Evolutionary conservation across 2,888 invertebrate genomes (phyloP).

Genomic region (Bhutanitis thaidina): DNA sequence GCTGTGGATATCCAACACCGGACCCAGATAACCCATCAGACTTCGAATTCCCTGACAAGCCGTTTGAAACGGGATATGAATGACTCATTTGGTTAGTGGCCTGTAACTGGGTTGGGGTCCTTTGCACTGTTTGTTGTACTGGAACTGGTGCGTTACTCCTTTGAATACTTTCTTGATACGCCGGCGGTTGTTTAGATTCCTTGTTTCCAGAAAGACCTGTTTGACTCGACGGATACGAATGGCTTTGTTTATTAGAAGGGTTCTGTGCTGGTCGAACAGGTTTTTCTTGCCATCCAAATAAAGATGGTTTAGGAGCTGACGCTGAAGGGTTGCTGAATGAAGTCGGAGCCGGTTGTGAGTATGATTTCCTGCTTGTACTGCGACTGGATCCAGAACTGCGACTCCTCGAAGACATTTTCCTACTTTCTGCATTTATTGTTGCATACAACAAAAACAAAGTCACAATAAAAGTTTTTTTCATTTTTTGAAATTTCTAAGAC

Average conservation of each 20-base stretch:
- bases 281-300: constrained; percentile 68
- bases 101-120: constrained; percentile 17
- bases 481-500: constrained; percentile 26
- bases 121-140: constrained; percentile 36
- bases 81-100: constrained; percentile 36
- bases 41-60: constrained; percentile 52
- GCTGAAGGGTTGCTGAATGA: constrained; percentile 62
- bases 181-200: constrained; percentile 43
- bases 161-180: constrained; percentile 57
- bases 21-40: constrained; percentile 37
- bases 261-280: constrained; percentile 47
- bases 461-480: constrained; percentile 41
- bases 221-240: constrained; percentile 63
- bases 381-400: constrained; percentile 61
- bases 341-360: constrained; percentile 61
- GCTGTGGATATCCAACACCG: constrained; percentile 43
- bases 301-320: constrained; percentile 44
- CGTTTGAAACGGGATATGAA: constrained; percentile 58
- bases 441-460: constrained; percentile 37
- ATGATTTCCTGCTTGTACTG: constrained; percentile 48
- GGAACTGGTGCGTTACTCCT: constrained; percentile 42
- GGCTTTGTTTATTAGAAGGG: constrained; percentile 41
- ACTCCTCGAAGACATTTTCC: constrained; percentile 56
- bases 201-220: constrained; percentile 57
- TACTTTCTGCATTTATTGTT: constrained; percentile 40